These are phyloP conservation scores for Echiichthys vipera DNA, from an alignment of 2,797 vertebrate species.

Conservation along the genomic window DNA sequence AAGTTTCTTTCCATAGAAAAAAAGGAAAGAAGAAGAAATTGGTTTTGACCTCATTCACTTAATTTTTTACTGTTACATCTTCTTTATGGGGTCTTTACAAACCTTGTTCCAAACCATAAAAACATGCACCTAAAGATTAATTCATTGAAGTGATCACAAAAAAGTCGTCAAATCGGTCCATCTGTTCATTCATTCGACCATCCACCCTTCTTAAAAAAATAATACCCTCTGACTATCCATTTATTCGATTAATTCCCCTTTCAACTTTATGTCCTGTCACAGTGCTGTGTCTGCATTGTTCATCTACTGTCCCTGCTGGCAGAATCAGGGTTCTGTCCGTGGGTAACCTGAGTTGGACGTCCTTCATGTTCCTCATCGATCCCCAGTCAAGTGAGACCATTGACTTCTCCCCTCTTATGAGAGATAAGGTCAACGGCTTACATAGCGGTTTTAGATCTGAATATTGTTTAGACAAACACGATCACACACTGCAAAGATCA, in stretches of 20 bases:
- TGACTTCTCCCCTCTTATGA: constrained; percentile 61
- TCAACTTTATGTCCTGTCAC: constrained; percentile 33
- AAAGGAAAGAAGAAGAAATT: background rate
- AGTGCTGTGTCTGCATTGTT: constrained; percentile 12
- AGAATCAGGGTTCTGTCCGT: constrained; percentile 60
- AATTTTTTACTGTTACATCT: background rate
- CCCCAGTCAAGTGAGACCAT: constrained; percentile 63
- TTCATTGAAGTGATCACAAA: constrained; percentile 5
- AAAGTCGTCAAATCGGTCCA: constrained; percentile 18
- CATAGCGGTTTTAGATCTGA: constrained; percentile 26
- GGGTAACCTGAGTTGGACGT: constrained; percentile 53
- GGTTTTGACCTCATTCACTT: background rate
- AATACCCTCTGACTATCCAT: constrained; percentile 16
- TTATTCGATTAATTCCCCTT: constrained; percentile 29
- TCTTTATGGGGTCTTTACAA: background rate
- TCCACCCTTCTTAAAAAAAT: background rate
- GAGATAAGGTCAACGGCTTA: constrained; percentile 45
- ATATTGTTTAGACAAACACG: constrained; percentile 24
- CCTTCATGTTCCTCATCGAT: constrained; percentile 70
- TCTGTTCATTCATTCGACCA: constrained; percentile 17
- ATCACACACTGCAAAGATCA: constrained; percentile 11
- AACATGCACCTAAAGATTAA: constrained; percentile 1
- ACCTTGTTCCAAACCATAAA: background rate
- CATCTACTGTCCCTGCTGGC: constrained; percentile 4
- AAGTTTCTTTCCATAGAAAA: background rate